Conservation (phyloP, 1,140 invertebrate species). For the Leptinotarsa defecta region DNA sequence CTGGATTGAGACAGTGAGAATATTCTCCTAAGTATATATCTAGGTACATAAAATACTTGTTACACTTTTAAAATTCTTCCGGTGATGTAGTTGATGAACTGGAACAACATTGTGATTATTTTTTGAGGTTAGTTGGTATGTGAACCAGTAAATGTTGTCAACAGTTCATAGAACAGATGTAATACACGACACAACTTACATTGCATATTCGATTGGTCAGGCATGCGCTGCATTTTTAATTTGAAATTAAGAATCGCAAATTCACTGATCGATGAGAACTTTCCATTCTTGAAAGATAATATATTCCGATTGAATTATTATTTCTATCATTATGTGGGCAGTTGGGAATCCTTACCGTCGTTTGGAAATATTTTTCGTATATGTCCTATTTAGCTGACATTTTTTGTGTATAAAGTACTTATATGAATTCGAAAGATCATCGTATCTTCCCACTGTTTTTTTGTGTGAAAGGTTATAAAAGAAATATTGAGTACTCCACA, state of each 20-base stretch:
- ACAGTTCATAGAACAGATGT: slow-evolving; percentile 37
- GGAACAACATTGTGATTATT: slow-evolving; percentile 14
- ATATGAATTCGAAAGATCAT: too few relatives aligned
- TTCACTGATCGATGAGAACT: background rate
- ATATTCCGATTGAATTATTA: background rate
- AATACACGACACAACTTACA: slow-evolving; percentile 23
- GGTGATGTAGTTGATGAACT: background rate
- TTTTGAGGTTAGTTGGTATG: slow-evolving; percentile 34
- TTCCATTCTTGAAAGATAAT: slow-evolving; percentile 1
- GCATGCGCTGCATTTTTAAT: background rate
- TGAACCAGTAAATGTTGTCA: slow-evolving; percentile 36
- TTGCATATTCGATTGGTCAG: slow-evolving; percentile 34
- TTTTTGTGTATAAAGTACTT: too few relatives aligned
- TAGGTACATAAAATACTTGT: background rate
- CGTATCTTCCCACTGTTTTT: too few relatives aligned
- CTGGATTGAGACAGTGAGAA: background rate
- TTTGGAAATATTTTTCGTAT: too few relatives aligned
- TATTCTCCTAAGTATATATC: background rate
- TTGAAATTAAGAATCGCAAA: background rate
- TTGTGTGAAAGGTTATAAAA: too few relatives aligned
- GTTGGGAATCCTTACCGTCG: too few relatives aligned
- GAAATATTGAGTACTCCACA: too few relatives aligned
- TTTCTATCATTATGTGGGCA: background rate
- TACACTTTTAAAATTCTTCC: slow-evolving; percentile 4
- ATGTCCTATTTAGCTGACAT: too few relatives aligned